Conservation (phyloP, 2,888 invertebrate genomes). For the Micropterix aruncella region DNA sequence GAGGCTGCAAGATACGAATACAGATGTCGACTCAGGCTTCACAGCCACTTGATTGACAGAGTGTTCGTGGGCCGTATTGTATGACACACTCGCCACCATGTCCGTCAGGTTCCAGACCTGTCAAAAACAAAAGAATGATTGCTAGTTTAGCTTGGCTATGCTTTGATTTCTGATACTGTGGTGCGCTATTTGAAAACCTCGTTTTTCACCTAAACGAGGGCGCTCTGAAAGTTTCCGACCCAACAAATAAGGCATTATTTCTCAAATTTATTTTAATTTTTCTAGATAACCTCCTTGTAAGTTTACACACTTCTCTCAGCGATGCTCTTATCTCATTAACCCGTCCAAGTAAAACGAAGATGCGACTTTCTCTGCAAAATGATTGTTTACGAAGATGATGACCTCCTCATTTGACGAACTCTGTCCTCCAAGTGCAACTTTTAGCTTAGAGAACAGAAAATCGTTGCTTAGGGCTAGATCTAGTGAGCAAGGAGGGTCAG, state of each 20-base stretch:
- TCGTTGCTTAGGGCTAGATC: neutral
- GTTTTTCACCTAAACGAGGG: too few relatives aligned
- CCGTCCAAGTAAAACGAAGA: too few relatives aligned
- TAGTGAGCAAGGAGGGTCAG: neutral
- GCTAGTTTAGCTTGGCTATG: too few relatives aligned
- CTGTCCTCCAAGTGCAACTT: neutral
- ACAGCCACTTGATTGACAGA: slow-evolving; percentile 31
- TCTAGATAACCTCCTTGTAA: too few relatives aligned
- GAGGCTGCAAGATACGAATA: slow-evolving; percentile 38
- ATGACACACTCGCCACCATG: slow-evolving; percentile 30
- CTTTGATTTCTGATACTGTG: too few relatives aligned
- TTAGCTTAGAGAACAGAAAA: neutral
- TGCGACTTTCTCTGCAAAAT: too few relatives aligned
- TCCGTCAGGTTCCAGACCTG: slow-evolving; percentile 37
- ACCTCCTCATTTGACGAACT: neutral
- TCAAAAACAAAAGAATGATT: slow-evolving; percentile 12
- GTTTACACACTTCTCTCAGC: neutral
- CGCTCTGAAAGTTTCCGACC: neutral
- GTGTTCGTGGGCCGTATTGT: slow-evolving; percentile 31
- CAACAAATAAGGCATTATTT: neutral
- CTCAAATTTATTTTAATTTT: neutral
- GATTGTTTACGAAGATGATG: neutral
- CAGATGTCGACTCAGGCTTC: slow-evolving; percentile 27
- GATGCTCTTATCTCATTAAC: too few relatives aligned
- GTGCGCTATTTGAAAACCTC: too few relatives aligned